phyloP scores from a whole-genome alignment of 2,888 invertebrate genomes.

The Monopis laevigella region DNA sequence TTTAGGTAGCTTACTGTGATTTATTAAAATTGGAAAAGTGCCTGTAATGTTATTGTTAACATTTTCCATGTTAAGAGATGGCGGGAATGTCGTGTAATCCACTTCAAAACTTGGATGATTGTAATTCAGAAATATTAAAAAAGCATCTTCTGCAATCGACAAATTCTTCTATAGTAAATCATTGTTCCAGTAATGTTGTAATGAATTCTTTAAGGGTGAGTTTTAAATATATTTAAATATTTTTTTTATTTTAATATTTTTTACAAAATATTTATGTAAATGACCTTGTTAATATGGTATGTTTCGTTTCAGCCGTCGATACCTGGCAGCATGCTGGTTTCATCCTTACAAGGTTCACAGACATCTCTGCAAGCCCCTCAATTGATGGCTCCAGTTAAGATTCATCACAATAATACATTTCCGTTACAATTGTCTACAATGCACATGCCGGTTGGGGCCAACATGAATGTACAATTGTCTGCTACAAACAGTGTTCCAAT shows the following conservation, averaged over 20 bases:
- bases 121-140: constrained; percentile 61
- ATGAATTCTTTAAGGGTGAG: constrained; percentile 58
- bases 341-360: constrained; percentile 55
- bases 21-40: constrained; percentile 44
- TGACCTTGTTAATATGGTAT: constrained; percentile 12
- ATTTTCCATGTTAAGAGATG: constrained; percentile 49
- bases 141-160: constrained; percentile 57
- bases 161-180: constrained; percentile 28
- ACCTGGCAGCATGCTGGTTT: constrained; percentile 61
- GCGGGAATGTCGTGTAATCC: constrained; percentile 58
- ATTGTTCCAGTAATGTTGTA: constrained; percentile 47
- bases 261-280: not conserved
- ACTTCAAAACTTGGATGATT: constrained; percentile 64
- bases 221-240: constrained; percentile 20
- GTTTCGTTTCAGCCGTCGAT: constrained; percentile 50
- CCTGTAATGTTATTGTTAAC: constrained; percentile 48
- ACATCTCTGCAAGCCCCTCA: constrained; percentile 55
- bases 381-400: constrained; percentile 54
- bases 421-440: constrained; percentile 56
- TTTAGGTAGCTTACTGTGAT: constrained; percentile 50
- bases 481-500: constrained; percentile 44
- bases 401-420: constrained; percentile 47
- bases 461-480: constrained; percentile 55
- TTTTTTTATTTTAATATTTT: not conserved
- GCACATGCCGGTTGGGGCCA: constrained; percentile 55